Evolutionary conservation across 1,140 invertebrate genomes (phyloP).

Genomic region (Drosophila melanica): DNA sequence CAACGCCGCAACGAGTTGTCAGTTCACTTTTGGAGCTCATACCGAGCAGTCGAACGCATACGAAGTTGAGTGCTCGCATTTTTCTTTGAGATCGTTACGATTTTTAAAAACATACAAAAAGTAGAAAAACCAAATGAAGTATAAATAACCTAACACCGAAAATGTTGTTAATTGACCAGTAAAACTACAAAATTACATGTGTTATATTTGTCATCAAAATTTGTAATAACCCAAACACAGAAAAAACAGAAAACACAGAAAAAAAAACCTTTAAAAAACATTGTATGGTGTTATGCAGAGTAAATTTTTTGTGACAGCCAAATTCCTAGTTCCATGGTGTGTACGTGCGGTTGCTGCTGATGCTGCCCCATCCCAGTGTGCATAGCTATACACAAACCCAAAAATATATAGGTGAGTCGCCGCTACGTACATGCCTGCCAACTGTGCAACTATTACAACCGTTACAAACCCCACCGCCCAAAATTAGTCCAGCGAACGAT

Average conservation of each 20-base stretch:
- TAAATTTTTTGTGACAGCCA: slow-evolving; percentile 28
- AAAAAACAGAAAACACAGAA: slow-evolving; percentile 17
- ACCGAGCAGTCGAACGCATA: slow-evolving; percentile 29
- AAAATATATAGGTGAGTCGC: slow-evolving; percentile 66
- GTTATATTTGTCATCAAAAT: slow-evolving; percentile 47
- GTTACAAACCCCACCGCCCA: slow-evolving; percentile 32
- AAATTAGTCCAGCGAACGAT: slow-evolving; percentile 61
- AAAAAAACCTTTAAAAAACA: slow-evolving; percentile 18
- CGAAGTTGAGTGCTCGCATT: neutral
- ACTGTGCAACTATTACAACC: slow-evolving; percentile 58
- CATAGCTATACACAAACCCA: slow-evolving; percentile 57
- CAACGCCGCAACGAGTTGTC: slow-evolving; percentile 47
- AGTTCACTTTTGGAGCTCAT: slow-evolving; percentile 47
- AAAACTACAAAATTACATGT: slow-evolving; percentile 39
- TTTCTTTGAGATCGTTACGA: slow-evolving; percentile 38
- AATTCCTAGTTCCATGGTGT: slow-evolving; percentile 55
- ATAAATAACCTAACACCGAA: slow-evolving; percentile 39
- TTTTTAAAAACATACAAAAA: slow-evolving; percentile 41
- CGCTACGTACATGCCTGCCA: slow-evolving; percentile 29
- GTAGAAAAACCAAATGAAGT: slow-evolving; percentile 6
- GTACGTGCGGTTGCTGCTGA: slow-evolving; percentile 53
- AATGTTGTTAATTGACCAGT: slow-evolving; percentile 60
- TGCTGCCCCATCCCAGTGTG: slow-evolving; percentile 49
- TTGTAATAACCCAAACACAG: slow-evolving; percentile 17
- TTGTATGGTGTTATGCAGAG: slow-evolving; percentile 58